A percentile compares a stretch with the other conserved stretches of the same genome.
These are phyloP conservation scores for Emys orbicularis DNA, from an alignment of 2,797 vertebrate species.

Conservation along the genomic window DNA sequence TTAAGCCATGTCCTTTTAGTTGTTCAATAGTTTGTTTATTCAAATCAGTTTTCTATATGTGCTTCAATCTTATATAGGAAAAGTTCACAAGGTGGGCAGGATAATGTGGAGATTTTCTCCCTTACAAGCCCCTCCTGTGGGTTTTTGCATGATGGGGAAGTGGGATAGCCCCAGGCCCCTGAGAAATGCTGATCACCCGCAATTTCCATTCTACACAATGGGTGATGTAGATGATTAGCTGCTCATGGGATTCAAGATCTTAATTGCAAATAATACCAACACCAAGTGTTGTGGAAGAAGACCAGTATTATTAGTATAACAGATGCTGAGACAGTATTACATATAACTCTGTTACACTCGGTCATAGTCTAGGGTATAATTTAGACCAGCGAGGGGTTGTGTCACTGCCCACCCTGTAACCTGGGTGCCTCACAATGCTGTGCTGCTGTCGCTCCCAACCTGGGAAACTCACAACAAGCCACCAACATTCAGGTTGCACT, in stretches of 20 bases:
- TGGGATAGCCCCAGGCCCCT: too few species aligned
- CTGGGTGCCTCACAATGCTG: too few species aligned
- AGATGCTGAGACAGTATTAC: neutral
- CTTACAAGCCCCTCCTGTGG: neutral
- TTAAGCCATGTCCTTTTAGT: neutral
- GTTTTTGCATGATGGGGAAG: neutral
- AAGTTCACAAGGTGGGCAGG: neutral
- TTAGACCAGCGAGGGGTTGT: too few species aligned
- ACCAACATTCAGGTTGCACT: too few species aligned
- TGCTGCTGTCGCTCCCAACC: too few species aligned
- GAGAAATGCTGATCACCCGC: neutral
- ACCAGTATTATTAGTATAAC: too few species aligned
- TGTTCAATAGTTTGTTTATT: neutral
- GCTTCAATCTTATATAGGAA: accelerated
- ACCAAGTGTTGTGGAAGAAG: neutral
- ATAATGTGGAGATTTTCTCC: neutral
- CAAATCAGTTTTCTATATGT: accelerated
- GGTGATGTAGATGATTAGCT: neutral
- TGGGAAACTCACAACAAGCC: too few species aligned
- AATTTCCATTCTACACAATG: neutral
- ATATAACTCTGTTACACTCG: neutral
- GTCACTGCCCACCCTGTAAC: too few species aligned
- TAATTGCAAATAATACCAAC: neutral
- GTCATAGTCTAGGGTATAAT: too few species aligned
- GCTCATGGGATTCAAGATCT: neutral